phyloP scores from a whole-genome alignment of 64 coral and sea anemone genomes.

The Pocillopora verrucosa region DNA sequence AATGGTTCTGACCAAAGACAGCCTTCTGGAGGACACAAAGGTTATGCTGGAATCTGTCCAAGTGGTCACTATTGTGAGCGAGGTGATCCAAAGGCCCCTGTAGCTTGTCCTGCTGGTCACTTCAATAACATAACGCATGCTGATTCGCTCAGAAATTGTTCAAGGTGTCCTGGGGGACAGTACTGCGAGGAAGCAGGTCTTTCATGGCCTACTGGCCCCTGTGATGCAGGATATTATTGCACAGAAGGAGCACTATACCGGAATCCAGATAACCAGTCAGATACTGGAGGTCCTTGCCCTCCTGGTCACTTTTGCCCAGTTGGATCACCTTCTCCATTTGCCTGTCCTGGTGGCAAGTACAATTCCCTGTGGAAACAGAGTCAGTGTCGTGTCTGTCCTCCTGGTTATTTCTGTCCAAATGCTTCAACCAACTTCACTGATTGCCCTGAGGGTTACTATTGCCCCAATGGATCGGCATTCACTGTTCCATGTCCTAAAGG shows the following conservation, averaged over 20 bases:
- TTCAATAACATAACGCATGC: conserved; percentile 82
- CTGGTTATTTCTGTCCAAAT: conserved; percentile 96
- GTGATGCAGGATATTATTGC: conserved; percentile 92
- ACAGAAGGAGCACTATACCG: conserved; percentile 48
- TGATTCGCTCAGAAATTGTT: conserved; percentile 58
- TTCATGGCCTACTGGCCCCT: conserved; percentile 85
- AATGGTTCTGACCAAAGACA: conserved; percentile 89
- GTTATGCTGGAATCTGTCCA: conserved; percentile 95
- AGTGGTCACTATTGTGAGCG: conserved; percentile 76
- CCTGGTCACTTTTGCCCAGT: conserved; percentile 78
- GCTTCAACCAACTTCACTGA: conserved; percentile 75
- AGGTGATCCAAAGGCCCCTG: conserved; percentile 69
- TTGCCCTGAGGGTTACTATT: conserved; percentile 81
- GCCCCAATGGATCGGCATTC: conserved; percentile 78
- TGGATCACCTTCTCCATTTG: conserved; percentile 72
- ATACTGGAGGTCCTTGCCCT: conserved; percentile 89
- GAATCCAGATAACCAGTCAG: conserved; percentile 78
- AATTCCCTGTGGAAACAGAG: conserved; percentile 84
- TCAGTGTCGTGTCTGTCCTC: conserved; percentile 70
- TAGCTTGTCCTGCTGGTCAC: conserved; percentile 79
- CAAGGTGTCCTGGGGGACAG: conserved; percentile 72
- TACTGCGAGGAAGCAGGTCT: conserved; percentile 87
- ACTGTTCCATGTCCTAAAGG: conserved; percentile 83
- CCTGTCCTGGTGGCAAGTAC: conserved; percentile 80
- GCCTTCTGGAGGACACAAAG: conserved; percentile 83